Conservation (phyloP, 1,140 invertebrate genomes). For the Ectropis grisescens region DNA sequence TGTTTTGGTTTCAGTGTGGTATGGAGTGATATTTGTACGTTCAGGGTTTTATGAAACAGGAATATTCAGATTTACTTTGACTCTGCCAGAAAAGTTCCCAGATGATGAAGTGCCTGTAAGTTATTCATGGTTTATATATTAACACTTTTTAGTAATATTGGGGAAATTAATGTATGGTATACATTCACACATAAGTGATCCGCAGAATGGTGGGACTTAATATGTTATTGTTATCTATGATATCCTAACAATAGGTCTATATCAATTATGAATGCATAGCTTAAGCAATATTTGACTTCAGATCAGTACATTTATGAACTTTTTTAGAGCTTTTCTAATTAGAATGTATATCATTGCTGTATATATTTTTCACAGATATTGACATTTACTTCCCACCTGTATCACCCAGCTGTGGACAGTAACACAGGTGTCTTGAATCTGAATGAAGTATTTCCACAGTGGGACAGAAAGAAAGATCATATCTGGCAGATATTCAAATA, state of each 20-base stretch:
- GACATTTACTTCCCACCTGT: constrained; percentile 87
- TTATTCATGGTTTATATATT: constrained; percentile 2
- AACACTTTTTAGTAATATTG: too few relatives aligned
- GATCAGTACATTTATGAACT: too few relatives aligned
- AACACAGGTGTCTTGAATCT: constrained; percentile 84
- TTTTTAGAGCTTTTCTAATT: too few relatives aligned
- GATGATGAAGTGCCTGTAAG: constrained; percentile 87
- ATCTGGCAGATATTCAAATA: constrained; percentile 93
- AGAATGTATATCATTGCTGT: too few relatives aligned
- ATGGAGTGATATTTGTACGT: constrained; percentile 92
- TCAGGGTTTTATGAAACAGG: constrained; percentile 90
- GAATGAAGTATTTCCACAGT: constrained; percentile 83
- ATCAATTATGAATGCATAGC: too few relatives aligned
- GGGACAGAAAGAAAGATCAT: constrained; percentile 86
- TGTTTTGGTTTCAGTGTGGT: constrained; percentile 86
- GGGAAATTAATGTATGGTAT: too few relatives aligned
- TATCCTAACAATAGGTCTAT: too few relatives aligned
- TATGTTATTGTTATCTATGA: too few relatives aligned
- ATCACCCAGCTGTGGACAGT: constrained; percentile 88
- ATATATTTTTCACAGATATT: constrained; percentile 79
- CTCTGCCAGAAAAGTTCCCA: constrained; percentile 90
- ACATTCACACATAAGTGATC: too few relatives aligned
- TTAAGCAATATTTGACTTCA: too few relatives aligned
- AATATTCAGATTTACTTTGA: constrained; percentile 89
- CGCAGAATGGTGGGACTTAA: too few relatives aligned